Evolutionary conservation across 2,888 invertebrate genomes (phyloP).

Genomic region (Amblyjoppa fuscipennis): DNA sequence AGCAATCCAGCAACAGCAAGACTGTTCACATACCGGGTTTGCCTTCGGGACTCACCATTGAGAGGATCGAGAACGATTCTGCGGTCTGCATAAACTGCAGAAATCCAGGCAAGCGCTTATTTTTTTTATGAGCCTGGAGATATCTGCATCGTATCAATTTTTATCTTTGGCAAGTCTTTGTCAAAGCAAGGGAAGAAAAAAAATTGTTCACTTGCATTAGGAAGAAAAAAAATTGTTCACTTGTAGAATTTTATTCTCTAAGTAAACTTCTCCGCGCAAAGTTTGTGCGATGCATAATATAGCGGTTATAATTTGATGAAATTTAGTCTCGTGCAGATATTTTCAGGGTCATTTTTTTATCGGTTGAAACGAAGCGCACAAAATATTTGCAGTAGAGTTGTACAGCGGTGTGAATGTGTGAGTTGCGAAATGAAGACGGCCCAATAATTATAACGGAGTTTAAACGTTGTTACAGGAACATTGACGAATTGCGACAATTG

Average conservation of each 20-base stretch:
- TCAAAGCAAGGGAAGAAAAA: no score
- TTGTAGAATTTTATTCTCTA: no score
- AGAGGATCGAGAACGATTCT: slow-evolving; percentile 85
- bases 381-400: neutral
- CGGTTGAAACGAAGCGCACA: neutral
- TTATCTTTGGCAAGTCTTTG: no score
- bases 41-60: slow-evolving; percentile 86
- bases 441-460: neutral
- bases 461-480: slow-evolving; percentile 79
- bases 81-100: slow-evolving; percentile 85
- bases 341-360: neutral
- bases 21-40: slow-evolving; percentile 85
- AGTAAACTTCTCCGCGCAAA: no score
- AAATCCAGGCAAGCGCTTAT: slow-evolving; percentile 84
- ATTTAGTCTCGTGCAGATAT: no score
- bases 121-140: no score
- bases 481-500: slow-evolving; percentile 86
- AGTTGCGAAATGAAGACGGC: neutral
- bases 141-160: no score
- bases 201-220: no score
- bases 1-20: slow-evolving; percentile 73
- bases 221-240: no score
- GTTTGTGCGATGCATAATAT: no score
- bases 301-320: no score
- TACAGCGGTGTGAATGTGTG: no score